Evolutionary conservation across 1,140 invertebrate species (phyloP), one percentile per base, ranked within the genome.

Genomic region (Gryon sp.): DNA sequence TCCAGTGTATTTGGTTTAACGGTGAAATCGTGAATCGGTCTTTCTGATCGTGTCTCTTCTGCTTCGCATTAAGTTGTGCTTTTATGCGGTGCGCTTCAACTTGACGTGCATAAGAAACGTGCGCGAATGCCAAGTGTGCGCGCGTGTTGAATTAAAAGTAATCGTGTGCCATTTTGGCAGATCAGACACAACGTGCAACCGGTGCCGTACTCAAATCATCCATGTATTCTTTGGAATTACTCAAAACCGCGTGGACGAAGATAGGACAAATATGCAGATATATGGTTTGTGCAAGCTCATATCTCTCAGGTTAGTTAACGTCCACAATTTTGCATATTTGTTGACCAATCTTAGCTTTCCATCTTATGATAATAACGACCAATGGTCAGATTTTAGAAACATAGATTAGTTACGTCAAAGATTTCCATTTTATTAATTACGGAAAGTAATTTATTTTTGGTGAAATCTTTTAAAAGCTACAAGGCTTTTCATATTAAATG

Each of bases 191-290:
- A 41, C 15, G 26, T 46, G 26, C 30, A 24, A 14, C 36, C 7
- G 20, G 19, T 34, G 19, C 19, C 41, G 45, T 38, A 43, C 74
- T 46, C 72, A 41, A 24, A 24, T 53, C 68, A 59, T 28, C 76
- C 55, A 85, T 86, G 85, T 86, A 83, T 53, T 80, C 79, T 20
- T 81, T 76, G 26, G 82, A 87, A 72, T 24, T 87, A 18, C 72
- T 86, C 16, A 85, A 87, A 55, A 84, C 72, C 4, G 73, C 80
- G 45, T 87, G 85, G 85, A 84, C 82, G 16, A 87, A 80, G 70
- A 82, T 87, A 72, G 83, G 85, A 15, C 82, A 80, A 55, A 87
- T 87, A 83, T 87, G 84, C 72, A 80, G 84, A 46, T 87, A 86
- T 73, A 81, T 87, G 40, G 85, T 81, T 36, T 87, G 85, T 30